These are phyloP conservation scores for Uria aalge DNA, from an alignment of 2,113 vertebrate species.

Conservation along the genomic window DNA sequence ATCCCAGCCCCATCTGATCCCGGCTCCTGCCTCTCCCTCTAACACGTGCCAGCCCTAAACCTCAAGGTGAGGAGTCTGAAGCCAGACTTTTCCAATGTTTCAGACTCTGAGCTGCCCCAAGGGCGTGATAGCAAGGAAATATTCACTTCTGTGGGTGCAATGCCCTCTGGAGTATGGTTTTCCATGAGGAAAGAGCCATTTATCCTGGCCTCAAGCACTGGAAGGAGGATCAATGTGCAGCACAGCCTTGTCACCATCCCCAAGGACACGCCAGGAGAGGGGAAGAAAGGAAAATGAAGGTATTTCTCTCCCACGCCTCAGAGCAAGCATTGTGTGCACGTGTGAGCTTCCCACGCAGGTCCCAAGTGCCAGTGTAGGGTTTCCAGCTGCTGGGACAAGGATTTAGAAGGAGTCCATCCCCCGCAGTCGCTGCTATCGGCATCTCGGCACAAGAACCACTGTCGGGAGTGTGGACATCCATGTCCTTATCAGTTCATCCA, in stretches of 20 bases:
- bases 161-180: neutral
- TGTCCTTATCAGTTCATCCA: neutral
- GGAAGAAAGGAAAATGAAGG: neutral
- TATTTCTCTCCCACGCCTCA: fast-evolving
- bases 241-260: neutral
- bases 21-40: neutral
- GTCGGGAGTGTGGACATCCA: fast-evolving
- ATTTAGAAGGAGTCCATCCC: neutral
- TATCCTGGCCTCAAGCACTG: neutral
- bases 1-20: neutral
- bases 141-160: neutral
- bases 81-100: fast-evolving
- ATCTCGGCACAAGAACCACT: fast-evolving
- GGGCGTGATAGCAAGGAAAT: neutral
- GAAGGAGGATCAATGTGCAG: neutral
- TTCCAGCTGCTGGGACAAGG: neutral
- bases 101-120: neutral
- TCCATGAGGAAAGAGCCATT: neutral
- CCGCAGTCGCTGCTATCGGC: fast-evolving
- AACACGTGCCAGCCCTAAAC: fast-evolving
- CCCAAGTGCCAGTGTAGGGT: fast-evolving
- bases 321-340: fast-evolving
- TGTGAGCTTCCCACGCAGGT: fast-evolving
- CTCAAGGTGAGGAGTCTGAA: neutral
- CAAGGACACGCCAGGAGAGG: no score